Conservation (phyloP, 2,797 vertebrate genomes). For the Benthosema pterotum region DNA sequence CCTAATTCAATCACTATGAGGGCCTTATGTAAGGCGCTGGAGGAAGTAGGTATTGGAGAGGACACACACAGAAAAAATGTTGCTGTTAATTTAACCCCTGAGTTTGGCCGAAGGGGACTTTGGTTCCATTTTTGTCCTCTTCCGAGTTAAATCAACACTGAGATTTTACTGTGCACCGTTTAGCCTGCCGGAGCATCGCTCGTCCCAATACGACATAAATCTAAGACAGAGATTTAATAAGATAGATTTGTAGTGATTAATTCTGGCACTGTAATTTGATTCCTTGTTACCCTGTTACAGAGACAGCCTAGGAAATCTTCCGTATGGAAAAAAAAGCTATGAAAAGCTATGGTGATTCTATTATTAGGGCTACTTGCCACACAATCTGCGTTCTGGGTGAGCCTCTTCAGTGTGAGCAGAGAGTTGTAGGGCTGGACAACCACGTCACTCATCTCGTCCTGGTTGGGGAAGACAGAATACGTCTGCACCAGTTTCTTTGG, state of each 20-base stretch:
- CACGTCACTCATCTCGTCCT: conserved; percentile 98
- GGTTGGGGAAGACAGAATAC: conserved; percentile 97
- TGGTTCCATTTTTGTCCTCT: no score
- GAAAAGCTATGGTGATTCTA: not conserved
- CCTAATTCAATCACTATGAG: conserved; percentile 71
- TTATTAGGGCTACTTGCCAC: conserved; percentile 81
- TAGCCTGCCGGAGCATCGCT: conserved; percentile 55
- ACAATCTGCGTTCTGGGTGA: conserved; percentile 97
- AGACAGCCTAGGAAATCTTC: not conserved
- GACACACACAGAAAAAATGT: conserved; percentile 43
- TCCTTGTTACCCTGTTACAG: conserved; percentile 27
- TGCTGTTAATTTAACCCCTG: no score
- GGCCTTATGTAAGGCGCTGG: conserved; percentile 57
- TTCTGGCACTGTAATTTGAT: conserved; percentile 27
- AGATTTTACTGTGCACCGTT: conserved; percentile 18
- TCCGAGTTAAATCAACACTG: no score
- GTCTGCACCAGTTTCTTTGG: conserved; percentile 98
- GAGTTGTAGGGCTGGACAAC: conserved; percentile 99
- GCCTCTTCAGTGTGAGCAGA: conserved; percentile 93
- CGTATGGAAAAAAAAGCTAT: not conserved
- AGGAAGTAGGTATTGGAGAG: conserved; percentile 71
- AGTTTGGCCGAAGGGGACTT: no score
- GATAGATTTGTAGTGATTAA: conserved; percentile 32
- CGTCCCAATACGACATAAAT: conserved; percentile 61
- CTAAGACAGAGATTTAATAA: conserved; percentile 48